Percentiles rank a stretch among this genome's conserved stretches.
Evolutionary conservation across 2,113 vertebrate species (phyloP).

Genomic region (Theropithecus gelada): DNA sequence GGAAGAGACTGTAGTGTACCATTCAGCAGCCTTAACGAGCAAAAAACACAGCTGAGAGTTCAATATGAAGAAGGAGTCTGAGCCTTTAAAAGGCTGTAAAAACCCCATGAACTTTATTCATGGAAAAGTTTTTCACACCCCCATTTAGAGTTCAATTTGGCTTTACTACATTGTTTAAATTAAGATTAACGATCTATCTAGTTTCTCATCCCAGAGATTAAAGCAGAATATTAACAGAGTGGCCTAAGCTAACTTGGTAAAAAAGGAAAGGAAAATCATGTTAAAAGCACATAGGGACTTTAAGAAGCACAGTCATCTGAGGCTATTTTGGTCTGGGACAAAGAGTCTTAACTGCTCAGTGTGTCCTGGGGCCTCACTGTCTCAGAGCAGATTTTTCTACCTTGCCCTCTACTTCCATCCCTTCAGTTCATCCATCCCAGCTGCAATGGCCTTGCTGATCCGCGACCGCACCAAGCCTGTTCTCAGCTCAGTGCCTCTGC

Average conservation of each 20-base stretch:
- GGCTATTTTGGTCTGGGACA: not conserved
- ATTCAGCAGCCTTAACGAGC: not conserved
- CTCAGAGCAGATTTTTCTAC: not conserved
- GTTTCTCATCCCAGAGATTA: not conserved
- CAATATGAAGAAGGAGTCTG: not conserved
- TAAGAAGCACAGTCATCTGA: not conserved
- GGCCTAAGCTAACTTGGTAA: not conserved
- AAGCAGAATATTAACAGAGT: not conserved
- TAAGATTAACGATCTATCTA: not conserved
- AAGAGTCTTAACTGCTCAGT: not conserved
- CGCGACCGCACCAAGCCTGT: rapidly evolving
- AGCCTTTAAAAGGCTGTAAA: not conserved
- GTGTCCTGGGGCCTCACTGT: not conserved
- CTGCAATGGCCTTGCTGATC: not conserved
- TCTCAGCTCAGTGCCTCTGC: not conserved
- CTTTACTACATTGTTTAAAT: not conserved
- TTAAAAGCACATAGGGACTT: not conserved
- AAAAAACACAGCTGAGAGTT: not conserved
- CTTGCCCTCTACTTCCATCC: too few species aligned
- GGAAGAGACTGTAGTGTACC: not conserved
- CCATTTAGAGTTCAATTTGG: not conserved
- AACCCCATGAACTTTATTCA: not conserved
- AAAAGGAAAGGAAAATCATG: not conserved
- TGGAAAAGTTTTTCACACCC: not conserved
- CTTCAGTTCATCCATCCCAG: too few species aligned